Evolutionary conservation across 2,797 vertebrate species (phyloP), one percentile per base, ranked within the genome.

Genomic region (Xiphorhynchus erythropygius): DNA sequence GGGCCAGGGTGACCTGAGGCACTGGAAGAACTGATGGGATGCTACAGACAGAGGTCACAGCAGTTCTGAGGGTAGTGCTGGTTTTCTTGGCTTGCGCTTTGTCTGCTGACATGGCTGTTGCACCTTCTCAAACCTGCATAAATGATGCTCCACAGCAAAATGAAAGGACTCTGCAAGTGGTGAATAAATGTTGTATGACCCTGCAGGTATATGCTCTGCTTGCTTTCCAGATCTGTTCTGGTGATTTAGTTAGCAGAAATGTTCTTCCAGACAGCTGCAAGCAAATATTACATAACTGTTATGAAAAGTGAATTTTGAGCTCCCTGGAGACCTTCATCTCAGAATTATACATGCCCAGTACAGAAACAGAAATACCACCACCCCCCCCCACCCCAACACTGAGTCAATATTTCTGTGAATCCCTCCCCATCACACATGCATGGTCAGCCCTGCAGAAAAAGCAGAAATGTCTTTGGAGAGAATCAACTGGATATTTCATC

Each of bases 161-260:
- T 47, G 9, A 78, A 73, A 77, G 37, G 68, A 37, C 1, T 5
- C 76, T 55, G 46, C 47, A 82, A 95, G 62, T n/a, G 57, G 59
- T 86, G 94, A 91, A 93, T 90, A 93, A 91, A 88, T 67, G 46
- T 79, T 94, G n/a, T 37, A 90, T 90, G 83, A 79, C 70, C 73
- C 87, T 75, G 47, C 35, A 93, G 73, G 73, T 91, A 65, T 73
- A 52, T 0, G 1, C 27, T 86, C 42, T 75, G 65, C 79, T 90
- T 85, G 37, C 62, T 87, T 92, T 95, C 69, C 79, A 86, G 57
- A 56, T 87, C 55, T 1, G 3, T 84, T 87, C 46, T 49, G 39
- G 39, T 83, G 82, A 93, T 92, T 92, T 69, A 75, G 93, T 92
- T 95, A 93, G 71, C 52, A 89, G 65, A 87, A 96, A 81, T 56